A percentile compares a stretch with the other conserved stretches of the same genome.
phyloP scores from a whole-genome alignment of 2,113 vertebrate genomes.

The Malurus melanocephalus region DNA sequence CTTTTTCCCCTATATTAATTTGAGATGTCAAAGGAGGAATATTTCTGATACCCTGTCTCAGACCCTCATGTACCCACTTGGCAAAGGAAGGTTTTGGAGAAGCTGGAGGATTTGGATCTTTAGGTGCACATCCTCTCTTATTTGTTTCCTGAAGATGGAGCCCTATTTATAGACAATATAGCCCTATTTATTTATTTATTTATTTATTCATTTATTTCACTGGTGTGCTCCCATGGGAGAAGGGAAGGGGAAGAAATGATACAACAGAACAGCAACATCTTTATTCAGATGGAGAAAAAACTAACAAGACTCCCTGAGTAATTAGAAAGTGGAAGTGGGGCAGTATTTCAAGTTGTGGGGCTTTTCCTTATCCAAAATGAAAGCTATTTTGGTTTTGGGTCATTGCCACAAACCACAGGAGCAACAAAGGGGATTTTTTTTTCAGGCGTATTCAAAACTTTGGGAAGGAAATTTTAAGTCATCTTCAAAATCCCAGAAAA shows the following conservation, averaged over 20 bases:
- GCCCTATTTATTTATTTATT: too few species aligned
- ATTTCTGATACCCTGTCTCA: background rate
- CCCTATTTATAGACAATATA: background rate
- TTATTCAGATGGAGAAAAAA: background rate
- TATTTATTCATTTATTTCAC: background rate
- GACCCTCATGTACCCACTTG: background rate
- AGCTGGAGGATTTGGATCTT: background rate
- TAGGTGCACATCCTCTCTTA: background rate
- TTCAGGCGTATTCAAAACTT: background rate
- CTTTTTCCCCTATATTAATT: background rate
- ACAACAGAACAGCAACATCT: background rate
- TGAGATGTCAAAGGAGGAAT: background rate
- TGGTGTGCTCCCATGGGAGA: background rate
- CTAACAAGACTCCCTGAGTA: background rate
- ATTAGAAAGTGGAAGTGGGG: background rate
- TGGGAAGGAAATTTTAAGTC: background rate
- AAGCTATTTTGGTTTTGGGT: background rate
- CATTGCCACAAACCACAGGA: background rate
- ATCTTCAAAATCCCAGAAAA: background rate
- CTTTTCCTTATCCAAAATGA: background rate
- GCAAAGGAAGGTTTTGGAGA: background rate
- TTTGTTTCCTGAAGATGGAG: slow-evolving; percentile 22
- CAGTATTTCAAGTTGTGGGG: background rate
- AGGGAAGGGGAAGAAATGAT: background rate
- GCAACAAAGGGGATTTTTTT: background rate